Conservation (phyloP, 2,113 vertebrate species). For the Chloroceryle aenea region DNA sequence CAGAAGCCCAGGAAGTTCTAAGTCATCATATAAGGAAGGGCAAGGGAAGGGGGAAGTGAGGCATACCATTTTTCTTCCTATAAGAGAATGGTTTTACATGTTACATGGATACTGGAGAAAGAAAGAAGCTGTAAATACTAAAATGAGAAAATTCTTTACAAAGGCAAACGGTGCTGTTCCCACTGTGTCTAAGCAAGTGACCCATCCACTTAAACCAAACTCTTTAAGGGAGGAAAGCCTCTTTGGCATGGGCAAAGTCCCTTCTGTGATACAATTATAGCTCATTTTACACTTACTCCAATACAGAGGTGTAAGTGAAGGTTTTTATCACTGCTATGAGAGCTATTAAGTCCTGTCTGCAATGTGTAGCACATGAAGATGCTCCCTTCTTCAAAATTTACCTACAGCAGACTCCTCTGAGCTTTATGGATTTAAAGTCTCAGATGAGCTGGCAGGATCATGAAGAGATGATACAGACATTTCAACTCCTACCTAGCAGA, state of each 20-base stretch:
- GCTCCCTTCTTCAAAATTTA: not conserved
- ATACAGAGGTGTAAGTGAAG: not conserved
- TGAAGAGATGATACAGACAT: not conserved
- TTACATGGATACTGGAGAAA: not conserved
- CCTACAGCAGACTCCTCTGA: not conserved
- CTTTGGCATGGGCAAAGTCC: not conserved
- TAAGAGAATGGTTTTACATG: not conserved
- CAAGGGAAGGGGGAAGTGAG: not conserved
- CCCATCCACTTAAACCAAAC: not conserved
- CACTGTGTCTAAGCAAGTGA: not conserved
- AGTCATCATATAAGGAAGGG: not conserved
- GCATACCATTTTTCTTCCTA: not conserved
- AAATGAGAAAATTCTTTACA: not conserved
- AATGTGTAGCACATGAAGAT: not conserved
- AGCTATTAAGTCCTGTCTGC: not conserved
- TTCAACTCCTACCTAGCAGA: not conserved
- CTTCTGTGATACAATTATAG: not conserved
- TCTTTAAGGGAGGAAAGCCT: not conserved
- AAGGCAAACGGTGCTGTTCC: not conserved
- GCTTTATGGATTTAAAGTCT: not conserved
- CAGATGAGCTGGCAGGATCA: not conserved
- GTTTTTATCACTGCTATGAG: not conserved
- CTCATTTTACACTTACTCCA: not conserved
- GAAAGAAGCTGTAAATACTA: not conserved
- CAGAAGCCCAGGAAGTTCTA: not conserved